Evolutionary conservation across 2,113 vertebrate genomes (phyloP).

Genomic region (Carassius auratus): DNA sequence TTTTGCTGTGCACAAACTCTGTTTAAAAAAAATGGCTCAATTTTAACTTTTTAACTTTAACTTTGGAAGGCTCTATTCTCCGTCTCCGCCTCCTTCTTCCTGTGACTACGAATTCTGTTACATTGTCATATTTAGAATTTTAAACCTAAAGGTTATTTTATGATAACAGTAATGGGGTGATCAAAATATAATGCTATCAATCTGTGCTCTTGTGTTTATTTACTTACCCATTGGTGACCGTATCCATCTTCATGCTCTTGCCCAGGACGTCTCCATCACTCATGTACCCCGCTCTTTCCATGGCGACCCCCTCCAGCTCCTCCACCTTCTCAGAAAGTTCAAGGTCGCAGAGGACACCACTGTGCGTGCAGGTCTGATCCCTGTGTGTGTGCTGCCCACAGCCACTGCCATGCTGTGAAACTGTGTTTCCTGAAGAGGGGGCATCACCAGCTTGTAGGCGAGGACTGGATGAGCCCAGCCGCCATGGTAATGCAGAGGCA

Average conservation of each 20-base stretch:
- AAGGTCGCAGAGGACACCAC: background rate
- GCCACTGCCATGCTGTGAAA: conserved; percentile 65
- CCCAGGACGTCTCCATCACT: conserved; percentile 85
- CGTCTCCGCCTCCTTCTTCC: too few species aligned
- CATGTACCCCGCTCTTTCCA: conserved; percentile 82
- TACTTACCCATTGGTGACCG: conserved; percentile 82
- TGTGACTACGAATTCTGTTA: too few species aligned
- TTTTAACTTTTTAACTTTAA: too few species aligned
- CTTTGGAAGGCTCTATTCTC: too few species aligned
- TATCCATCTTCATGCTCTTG: conserved; percentile 79
- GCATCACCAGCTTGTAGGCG: conserved; percentile 77
- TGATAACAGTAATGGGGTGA: too few species aligned
- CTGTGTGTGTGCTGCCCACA: background rate
- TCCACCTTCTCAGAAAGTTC: conserved; percentile 73
- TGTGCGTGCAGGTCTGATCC: conserved; percentile 51
- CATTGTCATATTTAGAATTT: too few species aligned
- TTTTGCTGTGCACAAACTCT: too few species aligned
- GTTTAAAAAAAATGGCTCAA: too few species aligned
- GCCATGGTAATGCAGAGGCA: conserved; percentile 74
- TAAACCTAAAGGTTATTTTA: too few species aligned
- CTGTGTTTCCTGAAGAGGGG: conserved; percentile 75
- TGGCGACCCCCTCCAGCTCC: conserved; percentile 74
- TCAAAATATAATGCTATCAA: too few species aligned
- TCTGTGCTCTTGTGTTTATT: too few species aligned
- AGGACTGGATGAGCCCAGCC: conserved; percentile 72